A percentile compares a stretch with the other conserved stretches of the same genome.
These are phyloP conservation scores for Leptobrachium leishanense DNA, from an alignment of 2,113 vertebrate species.

Conservation along the genomic window DNA sequence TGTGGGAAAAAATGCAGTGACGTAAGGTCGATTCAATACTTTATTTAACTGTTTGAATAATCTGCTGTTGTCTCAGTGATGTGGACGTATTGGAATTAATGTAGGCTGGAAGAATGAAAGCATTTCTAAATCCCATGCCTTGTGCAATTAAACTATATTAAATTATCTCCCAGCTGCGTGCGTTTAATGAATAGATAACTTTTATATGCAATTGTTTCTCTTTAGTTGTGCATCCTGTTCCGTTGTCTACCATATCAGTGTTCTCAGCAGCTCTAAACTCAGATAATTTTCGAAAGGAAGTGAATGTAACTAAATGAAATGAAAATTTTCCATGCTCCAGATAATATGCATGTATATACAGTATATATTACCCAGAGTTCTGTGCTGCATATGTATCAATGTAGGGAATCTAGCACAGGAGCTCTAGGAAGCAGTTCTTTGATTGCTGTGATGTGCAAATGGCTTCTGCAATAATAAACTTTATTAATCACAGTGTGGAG, in stretches of 20 bases:
- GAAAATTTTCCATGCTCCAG: no score
- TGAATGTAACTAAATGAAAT: not conserved
- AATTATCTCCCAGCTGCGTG: slow-evolving; percentile 40
- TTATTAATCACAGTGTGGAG: no score
- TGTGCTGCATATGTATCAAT: no score
- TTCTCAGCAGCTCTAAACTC: slow-evolving; percentile 12
- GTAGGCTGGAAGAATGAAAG: slow-evolving; percentile 26
- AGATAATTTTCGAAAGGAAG: not conserved
- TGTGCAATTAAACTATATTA: slow-evolving; percentile 40
- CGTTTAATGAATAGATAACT: slow-evolving; percentile 40
- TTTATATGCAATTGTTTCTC: slow-evolving; percentile 9
- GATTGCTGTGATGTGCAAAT: no score
- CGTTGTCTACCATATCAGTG: slow-evolving; percentile 4
- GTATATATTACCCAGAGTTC: no score
- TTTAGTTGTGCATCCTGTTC: slow-evolving; percentile 20
- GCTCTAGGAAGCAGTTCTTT: no score
- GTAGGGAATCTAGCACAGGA: no score
- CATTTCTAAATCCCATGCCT: not conserved
- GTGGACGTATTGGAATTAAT: slow-evolving; percentile 28
- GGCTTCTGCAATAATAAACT: no score
- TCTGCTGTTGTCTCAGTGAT: slow-evolving; percentile 20
- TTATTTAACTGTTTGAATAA: slow-evolving; percentile 33
- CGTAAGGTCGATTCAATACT: slow-evolving; percentile 28
- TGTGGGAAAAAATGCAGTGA: slow-evolving; percentile 38
- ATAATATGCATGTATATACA: no score